Evolutionary conservation across 2,888 invertebrate genomes (phyloP), one percentile per base, ranked within the genome.

Genomic region (Tipula confusa): DNA sequence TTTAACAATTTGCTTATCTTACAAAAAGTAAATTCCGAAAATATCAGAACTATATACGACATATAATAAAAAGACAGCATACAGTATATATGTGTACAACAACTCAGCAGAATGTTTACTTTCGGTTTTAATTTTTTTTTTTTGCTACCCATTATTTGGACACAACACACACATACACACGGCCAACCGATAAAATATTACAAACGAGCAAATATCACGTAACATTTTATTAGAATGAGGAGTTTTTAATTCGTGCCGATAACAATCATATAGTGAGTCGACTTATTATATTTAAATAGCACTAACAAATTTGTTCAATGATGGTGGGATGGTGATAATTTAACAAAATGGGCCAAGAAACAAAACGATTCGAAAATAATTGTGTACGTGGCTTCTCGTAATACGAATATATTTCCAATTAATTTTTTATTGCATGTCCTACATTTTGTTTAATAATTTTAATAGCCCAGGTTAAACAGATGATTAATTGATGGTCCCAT

Each of bases 101-200:
- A 24, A 64, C 24, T 24, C 24, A 9, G 64, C 11, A 24, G 24
- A 64, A 24, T 64, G 64, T 64, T 64, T 64, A 64, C 64, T 64
- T 64, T 64, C 64, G 24, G 43, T 43, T 15, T 43, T 43, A 5
- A 33, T 33, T 33, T 7, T 33, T 33, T 33, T n/a, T 15, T 43
- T 43, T 43, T n/a, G n/a, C n/a, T n/a, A n/a, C n/a, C n/a, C 43
- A 15, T 64, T 64, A 64, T 64, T 64, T 64, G 64, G 64, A 64
- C 64, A 64, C 64, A 64, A n/a, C n/a, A n/a, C n/a, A n/a, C n/a
- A n/a, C n/a, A n/a, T n/a, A n/a, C n/a, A n/a, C n/a, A n/a, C n/a
- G n/a, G 18, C 24, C 64, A 64, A 18, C 64, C 64, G 24, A 64
- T 64, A 64, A 64, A 24, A 11, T 64, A 64, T 64, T 64, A 64